Evolutionary conservation across 2,888 invertebrate species (phyloP).

Genomic region (Emmelina monodactyla): DNA sequence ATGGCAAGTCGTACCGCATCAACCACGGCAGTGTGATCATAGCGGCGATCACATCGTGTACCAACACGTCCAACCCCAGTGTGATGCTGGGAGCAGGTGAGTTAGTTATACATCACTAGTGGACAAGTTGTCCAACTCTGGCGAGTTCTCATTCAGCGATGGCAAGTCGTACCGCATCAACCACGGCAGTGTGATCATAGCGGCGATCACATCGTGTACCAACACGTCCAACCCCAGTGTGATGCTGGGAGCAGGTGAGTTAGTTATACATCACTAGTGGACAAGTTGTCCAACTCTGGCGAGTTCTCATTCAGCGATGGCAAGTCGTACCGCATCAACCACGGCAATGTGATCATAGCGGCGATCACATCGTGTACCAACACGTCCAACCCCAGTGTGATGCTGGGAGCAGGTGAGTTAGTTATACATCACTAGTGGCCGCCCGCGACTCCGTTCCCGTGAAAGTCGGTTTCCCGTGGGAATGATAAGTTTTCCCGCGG

Average conservation of each 20-base stretch:
- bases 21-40: slow-evolving; percentile 92
- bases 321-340: slow-evolving; percentile 71
- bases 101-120: too few species aligned
- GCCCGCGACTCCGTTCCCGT: too few species aligned
- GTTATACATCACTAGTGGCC: too few species aligned
- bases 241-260: slow-evolving; percentile 88
- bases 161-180: slow-evolving; percentile 73
- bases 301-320: slow-evolving; percentile 83
- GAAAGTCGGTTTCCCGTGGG: too few species aligned
- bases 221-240: slow-evolving; percentile 96
- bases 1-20: slow-evolving; percentile 75
- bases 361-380: slow-evolving; percentile 97
- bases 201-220: slow-evolving; percentile 94
- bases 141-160: slow-evolving; percentile 80
- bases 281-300: slow-evolving; percentile 38
- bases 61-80: slow-evolving; percentile 94
- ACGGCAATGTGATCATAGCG: slow-evolving; percentile 94
- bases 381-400: slow-evolving; percentile 94
- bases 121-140: too few species aligned
- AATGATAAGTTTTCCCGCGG: too few species aligned
- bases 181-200: slow-evolving; percentile 94
- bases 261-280: too few species aligned
- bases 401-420: slow-evolving; percentile 86
- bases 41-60: slow-evolving; percentile 94
- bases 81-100: slow-evolving; percentile 94